phyloP scores from a whole-genome alignment of 2,113 vertebrate genomes.

The Arenaria interpres region DNA sequence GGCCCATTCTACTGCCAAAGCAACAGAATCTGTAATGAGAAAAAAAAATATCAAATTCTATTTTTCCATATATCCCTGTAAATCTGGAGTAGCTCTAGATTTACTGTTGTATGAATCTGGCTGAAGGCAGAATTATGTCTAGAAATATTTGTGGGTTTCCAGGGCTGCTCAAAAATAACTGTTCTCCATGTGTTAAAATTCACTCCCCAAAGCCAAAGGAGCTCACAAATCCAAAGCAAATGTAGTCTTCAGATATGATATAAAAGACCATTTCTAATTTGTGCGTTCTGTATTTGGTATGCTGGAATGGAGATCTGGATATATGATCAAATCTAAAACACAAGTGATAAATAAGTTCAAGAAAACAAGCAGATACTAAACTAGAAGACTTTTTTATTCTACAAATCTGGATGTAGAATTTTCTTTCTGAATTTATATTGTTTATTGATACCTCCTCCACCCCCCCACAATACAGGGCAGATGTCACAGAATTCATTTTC shows the following conservation, averaged over 20 bases:
- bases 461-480: not conserved
- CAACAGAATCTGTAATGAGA: not conserved
- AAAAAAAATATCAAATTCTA: not conserved
- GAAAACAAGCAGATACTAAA: not conserved
- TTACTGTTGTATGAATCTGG: not conserved
- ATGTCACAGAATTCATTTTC: not conserved
- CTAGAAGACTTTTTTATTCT: not conserved
- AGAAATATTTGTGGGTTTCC: constrained; percentile 25
- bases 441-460: not conserved
- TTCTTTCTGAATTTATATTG: not conserved
- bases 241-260: not conserved
- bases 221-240: not conserved
- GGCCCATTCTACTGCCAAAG: not conserved
- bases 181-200: not conserved
- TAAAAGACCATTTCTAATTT: not conserved
- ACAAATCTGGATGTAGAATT: not conserved
- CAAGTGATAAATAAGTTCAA: not conserved
- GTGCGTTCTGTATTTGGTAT: not conserved
- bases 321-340: not conserved
- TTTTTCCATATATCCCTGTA: not conserved
- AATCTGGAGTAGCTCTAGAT: not conserved
- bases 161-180: not conserved
- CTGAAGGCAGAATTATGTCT: not conserved
- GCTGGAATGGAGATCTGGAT: not conserved
- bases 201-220: not conserved